Base-by-base conservation (phyloP, 64 coral and sea anemone genomes). In the Trachythela sp. region DNA sequence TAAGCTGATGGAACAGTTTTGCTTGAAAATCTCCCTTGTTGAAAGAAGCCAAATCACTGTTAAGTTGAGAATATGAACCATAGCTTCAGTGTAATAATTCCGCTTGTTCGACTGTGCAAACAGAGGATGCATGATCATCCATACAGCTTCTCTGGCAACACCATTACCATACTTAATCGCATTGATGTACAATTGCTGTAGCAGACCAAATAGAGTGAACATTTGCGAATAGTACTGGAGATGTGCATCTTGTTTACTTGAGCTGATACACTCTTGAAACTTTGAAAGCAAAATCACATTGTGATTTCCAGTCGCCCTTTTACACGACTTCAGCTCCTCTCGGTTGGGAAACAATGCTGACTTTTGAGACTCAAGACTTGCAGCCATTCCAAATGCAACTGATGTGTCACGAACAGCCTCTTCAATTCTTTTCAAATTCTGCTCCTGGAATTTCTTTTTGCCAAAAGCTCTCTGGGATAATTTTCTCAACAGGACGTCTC, bases 371-470 rank as follows among this genome's bases (percentile, higher is more conserved):
- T 88, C 13, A 30, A 88, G 64, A 20, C 17, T 52, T 36, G 42
- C 29, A 52, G 54, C 86, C 40, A 88, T 67, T 64, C 54, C 54
- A 67, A 40, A 38, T 17, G 51, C 86, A 39, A 17, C 67, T 11
- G 32, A 24, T 34, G 36, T 36, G n/a, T n/a, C n/a, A n/a, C n/a
- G n/a, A n/a, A n/a, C n/a, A n/a, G n/a, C n/a, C n/a, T n/a, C n/a
- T n/a, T 88, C 51, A 36, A 26, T 88, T 5, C 64, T 60, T 39
- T 50, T 59, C 30, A 88, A 52, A 43, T 70, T 88, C 24, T 88
- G 54, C 36, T 88, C 86, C 42, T 88, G 86, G 50, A 88, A 88
- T 26, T 88, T 88, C 35, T 88, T 88, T 42, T 88, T 88, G 64
- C 64, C 64, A 59, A 88, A 88, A n/a, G 27, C 67, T 67, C 67